Evolutionary conservation across 2,113 vertebrate genomes (phyloP), one percentile per base, ranked within the genome.

Genomic region (Oryzias celebensis): DNA sequence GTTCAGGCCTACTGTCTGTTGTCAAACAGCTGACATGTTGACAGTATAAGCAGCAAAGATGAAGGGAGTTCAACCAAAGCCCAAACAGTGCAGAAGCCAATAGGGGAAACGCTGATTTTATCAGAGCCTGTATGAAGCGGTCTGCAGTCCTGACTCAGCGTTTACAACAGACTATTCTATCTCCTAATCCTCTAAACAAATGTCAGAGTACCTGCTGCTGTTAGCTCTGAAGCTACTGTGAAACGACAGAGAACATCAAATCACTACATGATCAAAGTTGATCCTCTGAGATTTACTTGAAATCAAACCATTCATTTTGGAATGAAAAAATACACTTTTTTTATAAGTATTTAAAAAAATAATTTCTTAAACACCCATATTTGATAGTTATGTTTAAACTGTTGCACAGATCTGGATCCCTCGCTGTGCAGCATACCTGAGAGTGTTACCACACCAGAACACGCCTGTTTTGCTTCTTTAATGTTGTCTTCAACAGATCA

Each of bases 1-100:
- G 20, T 2, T 4, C 24, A 18, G 74, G 68, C 65, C 68, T 49
- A 71, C 61, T 41, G 54, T 44, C 36, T 81, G 77, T 78, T 67
- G 46, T 70, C 41, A 82, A 71, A 84, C 84, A 85, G 14, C 28
- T 14, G 4, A n/a, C 49, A 31, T 81, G 78, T 85, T 83, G 61
- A 50, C 80, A 81, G 82, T 79, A 73, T 71, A 72, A 83, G 62
- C 85, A 87, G 65, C 65, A 74, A 46, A 54, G 72, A 65, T 12
- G 20, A 55, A 65, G 63, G 69, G 65, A 56, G 72, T 77, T 68
- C 41, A 50, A 70, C 65, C 26, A n/a, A 26, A 80, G 61, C 74
- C 66, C 71, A 82, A 86, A 86, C 82, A 81, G 28, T 14, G 24
- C 63, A 43, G 58, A 53, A 52, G 45, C 61, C 12, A 68, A 62